Percentiles rank a stretch among this genome's conserved stretches.
Conservation (phyloP, 2,888 invertebrate genomes). For the Oxycera nigricornis region DNA sequence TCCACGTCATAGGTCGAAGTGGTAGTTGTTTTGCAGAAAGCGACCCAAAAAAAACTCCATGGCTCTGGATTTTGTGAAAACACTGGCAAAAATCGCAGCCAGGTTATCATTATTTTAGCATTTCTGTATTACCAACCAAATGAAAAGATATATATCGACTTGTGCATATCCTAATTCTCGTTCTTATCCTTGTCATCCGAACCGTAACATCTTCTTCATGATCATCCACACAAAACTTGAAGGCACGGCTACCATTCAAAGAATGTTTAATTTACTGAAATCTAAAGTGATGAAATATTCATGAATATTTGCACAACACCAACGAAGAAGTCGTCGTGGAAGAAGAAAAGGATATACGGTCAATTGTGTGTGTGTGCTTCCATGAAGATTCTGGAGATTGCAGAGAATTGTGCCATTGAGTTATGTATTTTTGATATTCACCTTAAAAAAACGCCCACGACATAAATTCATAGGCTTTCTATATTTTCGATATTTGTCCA, state of each 20-base stretch:
- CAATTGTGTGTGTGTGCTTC: constrained; percentile 8
- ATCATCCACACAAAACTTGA: background rate
- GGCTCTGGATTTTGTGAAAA: too few relatives aligned
- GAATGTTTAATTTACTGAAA: constrained; percentile 12
- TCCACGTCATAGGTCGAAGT: too few relatives aligned
- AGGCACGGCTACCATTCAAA: background rate
- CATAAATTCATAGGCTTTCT: background rate
- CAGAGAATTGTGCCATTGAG: constrained; percentile 4
- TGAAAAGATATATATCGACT: too few relatives aligned
- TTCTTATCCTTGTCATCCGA: background rate
- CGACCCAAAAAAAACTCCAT: too few relatives aligned
- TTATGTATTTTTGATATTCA: background rate
- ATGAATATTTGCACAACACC: background rate
- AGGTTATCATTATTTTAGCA: too few relatives aligned
- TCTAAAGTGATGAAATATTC: constrained; percentile 16
- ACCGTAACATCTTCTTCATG: background rate
- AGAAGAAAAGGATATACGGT: constrained; percentile 7
- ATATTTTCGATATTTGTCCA: background rate
- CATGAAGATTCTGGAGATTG: background rate
- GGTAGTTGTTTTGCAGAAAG: too few relatives aligned
- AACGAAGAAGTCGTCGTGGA: too few relatives aligned
- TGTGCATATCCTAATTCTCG: background rate
- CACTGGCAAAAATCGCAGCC: too few relatives aligned
- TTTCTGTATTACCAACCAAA: too few relatives aligned
- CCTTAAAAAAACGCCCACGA: background rate